Conservation (phyloP, 2,113 vertebrate species). For the Phasianus colchicus region DNA sequence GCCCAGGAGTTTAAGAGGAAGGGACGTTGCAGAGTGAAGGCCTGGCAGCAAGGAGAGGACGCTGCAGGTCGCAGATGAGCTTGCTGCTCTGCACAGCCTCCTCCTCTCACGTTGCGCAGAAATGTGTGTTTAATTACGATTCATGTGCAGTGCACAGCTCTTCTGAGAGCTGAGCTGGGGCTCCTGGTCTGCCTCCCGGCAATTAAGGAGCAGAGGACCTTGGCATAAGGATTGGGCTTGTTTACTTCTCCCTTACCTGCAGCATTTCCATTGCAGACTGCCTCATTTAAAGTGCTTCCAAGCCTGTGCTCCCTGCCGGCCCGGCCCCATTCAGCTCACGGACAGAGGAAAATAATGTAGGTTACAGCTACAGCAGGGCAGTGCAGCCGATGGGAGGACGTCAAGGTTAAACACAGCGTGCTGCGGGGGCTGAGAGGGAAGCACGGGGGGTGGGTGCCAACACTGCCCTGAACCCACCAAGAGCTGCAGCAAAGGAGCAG, state of each 20-base stretch:
- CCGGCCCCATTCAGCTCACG: conserved; percentile 53
- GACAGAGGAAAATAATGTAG: conserved; percentile 64
- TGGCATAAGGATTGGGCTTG: background rate
- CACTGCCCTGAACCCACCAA: background rate
- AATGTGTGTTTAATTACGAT: conserved; percentile 3
- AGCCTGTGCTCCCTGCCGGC: conserved; percentile 29
- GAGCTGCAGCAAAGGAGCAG: background rate
- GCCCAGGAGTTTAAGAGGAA: background rate
- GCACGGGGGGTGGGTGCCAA: background rate
- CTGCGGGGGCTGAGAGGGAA: background rate
- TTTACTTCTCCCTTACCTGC: conserved; percentile 27
- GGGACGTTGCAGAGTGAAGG: background rate
- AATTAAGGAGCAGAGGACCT: background rate
- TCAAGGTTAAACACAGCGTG: conserved; percentile 68
- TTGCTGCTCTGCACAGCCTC: background rate
- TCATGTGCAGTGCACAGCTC: background rate
- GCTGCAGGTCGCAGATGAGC: background rate
- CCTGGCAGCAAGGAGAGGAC: background rate
- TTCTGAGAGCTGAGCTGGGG: background rate
- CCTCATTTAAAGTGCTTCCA: conserved; percentile 39
- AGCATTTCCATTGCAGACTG: conserved; percentile 26
- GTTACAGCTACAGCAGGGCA: conserved; percentile 32
- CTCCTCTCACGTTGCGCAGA: background rate
- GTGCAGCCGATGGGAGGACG: conserved; percentile 61
- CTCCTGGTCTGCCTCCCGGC: background rate